Evolutionary conservation across 2,113 vertebrate genomes (phyloP).

Genomic region (Setophaga kirtlandii): DNA sequence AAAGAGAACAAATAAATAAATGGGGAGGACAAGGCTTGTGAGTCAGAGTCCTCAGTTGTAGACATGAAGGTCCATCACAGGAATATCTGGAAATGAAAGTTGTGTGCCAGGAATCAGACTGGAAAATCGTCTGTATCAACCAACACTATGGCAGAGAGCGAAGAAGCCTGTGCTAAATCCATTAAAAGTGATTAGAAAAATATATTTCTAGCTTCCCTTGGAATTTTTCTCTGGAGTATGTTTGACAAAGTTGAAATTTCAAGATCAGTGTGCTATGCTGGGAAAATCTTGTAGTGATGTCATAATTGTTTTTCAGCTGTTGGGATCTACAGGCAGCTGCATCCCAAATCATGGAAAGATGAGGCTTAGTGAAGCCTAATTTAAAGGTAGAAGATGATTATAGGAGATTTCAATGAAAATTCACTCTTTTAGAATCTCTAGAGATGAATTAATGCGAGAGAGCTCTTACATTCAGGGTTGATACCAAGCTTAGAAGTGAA

Average conservation of each 20-base stretch:
- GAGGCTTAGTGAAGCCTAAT: background rate
- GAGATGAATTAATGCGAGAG: background rate
- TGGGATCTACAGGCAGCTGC: background rate
- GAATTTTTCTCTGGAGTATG: background rate
- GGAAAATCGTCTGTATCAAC: background rate
- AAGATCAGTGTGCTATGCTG: background rate
- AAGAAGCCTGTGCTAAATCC: background rate
- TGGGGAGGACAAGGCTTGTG: background rate
- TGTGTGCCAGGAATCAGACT: background rate
- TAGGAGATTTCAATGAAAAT: background rate
- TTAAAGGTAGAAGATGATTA: background rate
- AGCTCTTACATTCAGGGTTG: background rate
- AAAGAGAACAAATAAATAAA: background rate
- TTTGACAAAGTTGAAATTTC: background rate
- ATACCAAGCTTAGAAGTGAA: background rate
- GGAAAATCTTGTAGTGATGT: background rate
- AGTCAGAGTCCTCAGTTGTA: background rate
- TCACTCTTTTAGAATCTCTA: background rate
- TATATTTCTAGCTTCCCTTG: background rate
- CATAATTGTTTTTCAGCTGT: background rate
- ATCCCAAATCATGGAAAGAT: background rate
- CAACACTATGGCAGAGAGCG: rapidly evolving
- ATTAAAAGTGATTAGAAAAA: background rate
- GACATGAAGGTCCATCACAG: background rate
- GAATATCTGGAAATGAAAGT: background rate